Evolutionary conservation across 37 sponge, comb jelly and placozoan genomes (phyloP).

Genomic region (Axinella damicornis): DNA sequence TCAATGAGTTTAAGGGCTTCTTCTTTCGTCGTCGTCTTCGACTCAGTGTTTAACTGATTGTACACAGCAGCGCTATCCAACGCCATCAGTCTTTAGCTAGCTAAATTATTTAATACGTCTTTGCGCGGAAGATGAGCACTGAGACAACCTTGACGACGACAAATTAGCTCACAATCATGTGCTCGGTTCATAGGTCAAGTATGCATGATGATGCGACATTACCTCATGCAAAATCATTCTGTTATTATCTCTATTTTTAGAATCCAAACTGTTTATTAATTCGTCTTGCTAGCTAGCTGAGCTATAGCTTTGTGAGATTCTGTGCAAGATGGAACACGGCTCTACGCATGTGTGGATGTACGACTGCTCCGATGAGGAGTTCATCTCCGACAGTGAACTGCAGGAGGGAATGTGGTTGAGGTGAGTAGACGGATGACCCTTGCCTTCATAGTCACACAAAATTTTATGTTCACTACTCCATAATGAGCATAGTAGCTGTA

Average conservation of each 20-base stretch:
- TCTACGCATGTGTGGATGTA: conserved; percentile 69
- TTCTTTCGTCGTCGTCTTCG: neutral
- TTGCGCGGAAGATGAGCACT: too few species aligned
- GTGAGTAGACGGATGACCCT: neutral
- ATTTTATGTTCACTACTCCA: too few species aligned
- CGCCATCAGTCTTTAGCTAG: too few species aligned
- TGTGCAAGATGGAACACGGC: conserved; percentile 58
- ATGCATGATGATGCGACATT: neutral
- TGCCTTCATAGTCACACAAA: too few species aligned
- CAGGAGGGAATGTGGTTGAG: conserved; percentile 82
- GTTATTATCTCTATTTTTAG: neutral
- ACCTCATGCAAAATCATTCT: neutral
- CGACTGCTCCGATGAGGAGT: conserved; percentile 68
- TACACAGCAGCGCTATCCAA: neutral
- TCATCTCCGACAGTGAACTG: conserved; percentile 63
- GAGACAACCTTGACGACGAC: too few species aligned
- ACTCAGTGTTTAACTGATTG: neutral
- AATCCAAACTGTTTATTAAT: too few species aligned
- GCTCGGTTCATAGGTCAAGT: too few species aligned
- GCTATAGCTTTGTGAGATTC: too few species aligned
- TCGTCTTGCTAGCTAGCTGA: too few species aligned
- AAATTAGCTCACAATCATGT: too few species aligned
- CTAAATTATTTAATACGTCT: too few species aligned
- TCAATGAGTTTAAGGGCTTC: neutral
- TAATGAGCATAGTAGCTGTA: too few species aligned